These are phyloP conservation scores for Wiebesia pumilae DNA, from an alignment of 1,140 invertebrate species.

Conservation along the genomic window DNA sequence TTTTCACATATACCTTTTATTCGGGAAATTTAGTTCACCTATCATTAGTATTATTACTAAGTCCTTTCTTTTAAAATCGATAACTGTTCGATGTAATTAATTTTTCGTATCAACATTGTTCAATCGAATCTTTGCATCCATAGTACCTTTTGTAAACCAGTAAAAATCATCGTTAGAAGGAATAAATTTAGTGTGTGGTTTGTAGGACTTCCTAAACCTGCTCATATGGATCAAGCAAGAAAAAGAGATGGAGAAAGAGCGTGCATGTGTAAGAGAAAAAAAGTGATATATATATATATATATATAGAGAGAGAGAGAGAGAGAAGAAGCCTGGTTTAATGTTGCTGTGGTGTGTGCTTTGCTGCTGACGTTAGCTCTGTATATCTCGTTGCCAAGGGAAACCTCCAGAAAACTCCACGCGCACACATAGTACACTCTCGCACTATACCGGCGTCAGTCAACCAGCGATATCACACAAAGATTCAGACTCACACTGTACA, in stretches of 20 bases:
- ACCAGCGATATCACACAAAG: slow-evolving; percentile 25
- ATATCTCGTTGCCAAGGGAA: slow-evolving; percentile 73
- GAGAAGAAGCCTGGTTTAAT: not conserved
- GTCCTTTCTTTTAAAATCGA: not conserved
- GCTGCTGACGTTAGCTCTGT: not conserved
- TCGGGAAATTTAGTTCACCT: no score
- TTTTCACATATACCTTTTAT: no score
- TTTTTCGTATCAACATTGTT: not conserved
- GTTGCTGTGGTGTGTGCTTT: not conserved
- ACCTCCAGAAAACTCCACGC: slow-evolving; percentile 73
- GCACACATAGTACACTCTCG: not conserved
- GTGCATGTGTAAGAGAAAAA: no score
- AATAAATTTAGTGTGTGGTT: slow-evolving; percentile 16
- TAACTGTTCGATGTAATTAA: no score
- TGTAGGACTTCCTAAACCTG: not conserved
- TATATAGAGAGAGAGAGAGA: not conserved
- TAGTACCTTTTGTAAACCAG: not conserved
- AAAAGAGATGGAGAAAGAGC: not conserved
- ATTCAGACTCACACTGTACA: slow-evolving; percentile 60
- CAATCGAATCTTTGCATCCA: not conserved
- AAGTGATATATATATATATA: no score
- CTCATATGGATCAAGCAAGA: not conserved
- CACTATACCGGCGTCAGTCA: not conserved
- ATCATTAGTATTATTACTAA: not conserved
- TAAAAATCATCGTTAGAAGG: slow-evolving; percentile 7